Conservation (phyloP, 1,140 invertebrate species). For the Adelges cooleyi region DNA sequence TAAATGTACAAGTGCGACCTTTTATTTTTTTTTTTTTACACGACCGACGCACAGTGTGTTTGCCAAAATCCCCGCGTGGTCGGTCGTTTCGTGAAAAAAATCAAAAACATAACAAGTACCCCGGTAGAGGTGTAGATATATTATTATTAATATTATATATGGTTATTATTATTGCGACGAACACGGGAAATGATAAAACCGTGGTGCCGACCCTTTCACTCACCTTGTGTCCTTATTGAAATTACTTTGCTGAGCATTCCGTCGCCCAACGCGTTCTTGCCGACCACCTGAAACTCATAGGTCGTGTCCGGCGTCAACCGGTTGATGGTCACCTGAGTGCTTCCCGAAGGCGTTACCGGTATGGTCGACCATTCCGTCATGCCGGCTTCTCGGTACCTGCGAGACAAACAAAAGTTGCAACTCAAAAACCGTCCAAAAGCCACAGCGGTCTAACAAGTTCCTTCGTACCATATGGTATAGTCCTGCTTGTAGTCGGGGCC, state of each 20-base stretch:
- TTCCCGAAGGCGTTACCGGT: conserved; percentile 80
- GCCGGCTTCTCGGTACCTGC: conserved; percentile 66
- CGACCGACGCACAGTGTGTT: conserved; percentile 21
- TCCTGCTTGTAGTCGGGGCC: conserved; percentile 88
- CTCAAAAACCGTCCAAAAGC: neutral
- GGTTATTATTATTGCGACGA: neutral
- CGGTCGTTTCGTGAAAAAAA: conserved; percentile 5
- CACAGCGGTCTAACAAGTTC: neutral
- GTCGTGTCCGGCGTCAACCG: conserved; percentile 75
- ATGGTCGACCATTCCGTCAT: conserved; percentile 80
- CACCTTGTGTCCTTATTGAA: conserved; percentile 80
- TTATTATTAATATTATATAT: neutral
- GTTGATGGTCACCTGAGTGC: conserved; percentile 82
- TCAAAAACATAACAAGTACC: neutral
- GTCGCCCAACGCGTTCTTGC: conserved; percentile 84
- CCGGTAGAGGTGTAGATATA: neutral
- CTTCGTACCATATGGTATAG: conserved; percentile 74
- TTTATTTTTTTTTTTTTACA: no score
- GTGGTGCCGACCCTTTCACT: conserved; percentile 35
- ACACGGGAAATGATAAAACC: neutral
- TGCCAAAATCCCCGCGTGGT: neutral
- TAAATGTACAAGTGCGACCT: conserved; percentile 25
- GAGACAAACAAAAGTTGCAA: neutral
- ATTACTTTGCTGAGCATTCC: conserved; percentile 90
- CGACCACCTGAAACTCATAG: conserved; percentile 94